Percentiles rank a stretch among this genome's conserved stretches.
Conservation (phyloP, 2,888 invertebrate species). For the Idaea aversata region DNA sequence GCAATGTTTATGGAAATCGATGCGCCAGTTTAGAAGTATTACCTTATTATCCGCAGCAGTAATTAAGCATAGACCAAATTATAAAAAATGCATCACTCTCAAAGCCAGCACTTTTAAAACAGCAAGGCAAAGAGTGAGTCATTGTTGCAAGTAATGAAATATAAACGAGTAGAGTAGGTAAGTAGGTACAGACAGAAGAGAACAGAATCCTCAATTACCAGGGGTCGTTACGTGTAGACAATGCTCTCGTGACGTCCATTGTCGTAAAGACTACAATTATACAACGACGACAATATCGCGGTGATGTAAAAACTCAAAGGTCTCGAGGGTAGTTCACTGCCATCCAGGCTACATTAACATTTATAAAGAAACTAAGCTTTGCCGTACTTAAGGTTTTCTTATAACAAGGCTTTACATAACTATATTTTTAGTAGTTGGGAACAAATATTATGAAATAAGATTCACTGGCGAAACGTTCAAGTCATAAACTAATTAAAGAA, state of each 20-base stretch:
- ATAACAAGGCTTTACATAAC: too few species aligned
- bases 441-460: too few species aligned
- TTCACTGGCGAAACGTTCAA: too few species aligned
- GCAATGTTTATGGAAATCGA: too few species aligned
- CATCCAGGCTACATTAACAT: not conserved
- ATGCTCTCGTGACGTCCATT: not conserved
- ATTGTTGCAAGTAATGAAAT: not conserved
- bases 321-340: not conserved
- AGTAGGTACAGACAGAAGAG: not conserved
- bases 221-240: not conserved
- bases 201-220: not conserved
- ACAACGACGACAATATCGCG: not conserved
- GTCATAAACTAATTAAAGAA: too few species aligned
- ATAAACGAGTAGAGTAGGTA: not conserved
- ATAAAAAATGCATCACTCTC: too few species aligned
- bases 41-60: too few species aligned
- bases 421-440: too few species aligned
- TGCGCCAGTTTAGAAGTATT: too few species aligned
- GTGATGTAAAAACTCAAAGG: not conserved
- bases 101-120: too few species aligned
- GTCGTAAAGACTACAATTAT: not conserved
- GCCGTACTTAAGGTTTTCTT: too few species aligned
- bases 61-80: too few species aligned
- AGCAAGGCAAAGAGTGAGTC: not conserved
- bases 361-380: not conserved